Evolutionary conservation across 2,888 invertebrate species (phyloP).

Genomic region (Orchesella flavescens): DNA sequence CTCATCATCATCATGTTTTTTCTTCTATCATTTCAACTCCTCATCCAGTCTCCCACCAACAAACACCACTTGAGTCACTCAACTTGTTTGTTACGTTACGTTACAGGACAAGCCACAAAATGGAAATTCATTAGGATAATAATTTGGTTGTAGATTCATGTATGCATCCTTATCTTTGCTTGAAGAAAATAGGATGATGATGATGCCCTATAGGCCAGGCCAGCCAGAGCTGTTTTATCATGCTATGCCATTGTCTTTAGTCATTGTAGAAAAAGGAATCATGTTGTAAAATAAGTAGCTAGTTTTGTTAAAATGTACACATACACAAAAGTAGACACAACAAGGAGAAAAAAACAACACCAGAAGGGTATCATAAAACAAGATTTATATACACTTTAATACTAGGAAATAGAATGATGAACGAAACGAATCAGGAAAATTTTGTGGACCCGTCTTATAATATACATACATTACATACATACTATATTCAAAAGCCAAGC

Average conservation of each 20-base stretch:
- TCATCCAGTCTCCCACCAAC: too few relatives aligned
- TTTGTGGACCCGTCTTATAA: slow-evolving; percentile 11
- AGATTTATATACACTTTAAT: slow-evolving; percentile 19
- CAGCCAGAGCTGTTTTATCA: background rate
- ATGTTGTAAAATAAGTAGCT: too few relatives aligned
- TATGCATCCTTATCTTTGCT: background rate
- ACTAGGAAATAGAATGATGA: background rate
- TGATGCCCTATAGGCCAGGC: background rate
- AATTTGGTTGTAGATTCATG: background rate
- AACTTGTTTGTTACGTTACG: slow-evolving; percentile 8
- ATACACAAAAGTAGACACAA: too few relatives aligned
- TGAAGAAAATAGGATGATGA: background rate
- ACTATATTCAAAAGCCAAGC: background rate
- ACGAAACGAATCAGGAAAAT: too few relatives aligned
- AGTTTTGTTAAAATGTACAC: too few relatives aligned
- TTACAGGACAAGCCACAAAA: slow-evolving; percentile 27
- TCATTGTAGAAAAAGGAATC: too few relatives aligned
- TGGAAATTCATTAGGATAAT: slow-evolving; percentile 16
- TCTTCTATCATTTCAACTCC: too few relatives aligned
- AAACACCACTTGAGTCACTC: background rate
- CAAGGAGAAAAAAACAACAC: background rate
- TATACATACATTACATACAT: too few relatives aligned
- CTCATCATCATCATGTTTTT: background rate
- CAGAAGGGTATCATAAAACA: slow-evolving; percentile 22
- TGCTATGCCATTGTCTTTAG: too few relatives aligned